Conservation (phyloP, 2,797 vertebrate genomes). For the Pseudopleuronectes americanus region DNA sequence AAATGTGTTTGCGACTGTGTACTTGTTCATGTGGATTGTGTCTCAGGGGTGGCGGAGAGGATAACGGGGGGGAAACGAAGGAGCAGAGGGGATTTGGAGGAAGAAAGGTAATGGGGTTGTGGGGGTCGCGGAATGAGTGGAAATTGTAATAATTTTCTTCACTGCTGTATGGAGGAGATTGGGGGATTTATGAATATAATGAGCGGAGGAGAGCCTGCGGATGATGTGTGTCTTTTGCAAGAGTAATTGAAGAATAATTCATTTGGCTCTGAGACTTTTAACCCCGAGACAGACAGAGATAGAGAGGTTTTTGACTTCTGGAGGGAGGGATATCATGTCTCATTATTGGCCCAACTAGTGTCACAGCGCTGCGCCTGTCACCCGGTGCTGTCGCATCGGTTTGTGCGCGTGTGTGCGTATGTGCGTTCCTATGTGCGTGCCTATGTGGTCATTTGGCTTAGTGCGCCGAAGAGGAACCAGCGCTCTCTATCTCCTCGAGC, state of each 20-base stretch:
- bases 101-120: slow-evolving; percentile 75
- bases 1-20: slow-evolving; percentile 28
- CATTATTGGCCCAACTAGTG: slow-evolving; percentile 69
- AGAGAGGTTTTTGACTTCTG: slow-evolving; percentile 73
- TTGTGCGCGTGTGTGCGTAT: neutral
- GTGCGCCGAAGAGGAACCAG: slow-evolving; percentile 57
- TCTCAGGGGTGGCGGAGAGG: slow-evolving; percentile 56
- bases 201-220: slow-evolving; percentile 69
- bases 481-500: slow-evolving; percentile 67
- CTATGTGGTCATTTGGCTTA: slow-evolving; percentile 72
- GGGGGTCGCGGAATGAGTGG: slow-evolving; percentile 67
- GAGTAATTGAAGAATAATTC: slow-evolving; percentile 81
- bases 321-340: slow-evolving; percentile 69
- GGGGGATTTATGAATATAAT: slow-evolving; percentile 81
- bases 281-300: slow-evolving; percentile 69
- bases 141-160: slow-evolving; percentile 79
- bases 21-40: slow-evolving; percentile 49
- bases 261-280: slow-evolving; percentile 77
- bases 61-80: slow-evolving; percentile 58
- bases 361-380: slow-evolving; percentile 54
- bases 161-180: slow-evolving; percentile 76
- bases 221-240: slow-evolving; percentile 71
- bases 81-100: slow-evolving; percentile 62
- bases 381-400: slow-evolving; percentile 25
- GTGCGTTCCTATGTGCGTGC: neutral